Evolutionary conservation across 2,888 invertebrate species (phyloP).

Genomic region (Teleogryllus oceanicus): DNA sequence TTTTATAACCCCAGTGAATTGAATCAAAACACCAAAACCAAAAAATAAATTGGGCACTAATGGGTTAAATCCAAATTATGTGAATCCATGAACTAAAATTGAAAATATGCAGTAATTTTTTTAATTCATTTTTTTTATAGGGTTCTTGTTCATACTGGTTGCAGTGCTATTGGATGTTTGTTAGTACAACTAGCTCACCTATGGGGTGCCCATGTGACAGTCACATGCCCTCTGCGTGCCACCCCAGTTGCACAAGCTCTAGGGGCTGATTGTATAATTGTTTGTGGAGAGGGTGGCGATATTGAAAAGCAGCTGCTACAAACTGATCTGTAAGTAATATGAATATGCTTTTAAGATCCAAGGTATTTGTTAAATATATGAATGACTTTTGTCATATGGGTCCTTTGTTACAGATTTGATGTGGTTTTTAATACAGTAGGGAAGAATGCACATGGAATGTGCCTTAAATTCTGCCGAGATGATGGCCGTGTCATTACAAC

Average conservation of each 20-base stretch:
- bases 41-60: too few species aligned
- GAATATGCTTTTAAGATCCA: neutral
- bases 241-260: conserved; percentile 55
- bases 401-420: conserved; percentile 47
- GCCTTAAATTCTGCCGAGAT: conserved; percentile 44
- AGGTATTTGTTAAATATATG: neutral
- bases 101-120: too few species aligned
- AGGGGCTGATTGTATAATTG: conserved; percentile 55
- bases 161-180: conserved; percentile 58
- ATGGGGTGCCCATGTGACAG: conserved; percentile 57
- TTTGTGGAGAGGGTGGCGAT: conserved; percentile 42
- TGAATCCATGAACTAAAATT: too few species aligned
- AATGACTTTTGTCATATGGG: neutral
- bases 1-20: too few species aligned
- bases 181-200: conserved; percentile 56
- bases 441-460: conserved; percentile 45
- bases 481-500: conserved; percentile 53
- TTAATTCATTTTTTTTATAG: conserved; percentile 43
- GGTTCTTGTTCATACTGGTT: conserved; percentile 56
- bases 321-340: conserved; percentile 22
- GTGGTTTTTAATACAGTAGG: conserved; percentile 54
- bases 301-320: conserved; percentile 38
- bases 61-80: too few species aligned
- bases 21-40: too few species aligned
- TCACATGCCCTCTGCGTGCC: conserved; percentile 53